Base-by-base conservation (phyloP, 1,140 invertebrate genomes). In the Philotrypesis tridentata region DNA sequence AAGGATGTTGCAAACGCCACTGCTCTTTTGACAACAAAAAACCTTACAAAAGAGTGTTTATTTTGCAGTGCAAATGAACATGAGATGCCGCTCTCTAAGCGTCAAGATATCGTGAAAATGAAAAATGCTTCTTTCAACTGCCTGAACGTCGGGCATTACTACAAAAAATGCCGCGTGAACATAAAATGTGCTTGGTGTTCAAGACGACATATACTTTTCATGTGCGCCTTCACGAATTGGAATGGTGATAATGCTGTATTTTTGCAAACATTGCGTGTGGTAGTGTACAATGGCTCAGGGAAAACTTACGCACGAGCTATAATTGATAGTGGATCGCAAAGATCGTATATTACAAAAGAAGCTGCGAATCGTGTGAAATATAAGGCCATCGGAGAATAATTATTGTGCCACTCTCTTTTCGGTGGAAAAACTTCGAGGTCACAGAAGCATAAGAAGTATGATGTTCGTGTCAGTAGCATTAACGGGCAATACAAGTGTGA, bases 291-390 rank as follows among this genome's bases (percentile, higher is more conserved):
- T 7, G 68, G 77, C 0, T 8, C 65, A 4, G 73, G 68, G 29
- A 77, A 82, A 65, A 55, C 25, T 17, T 11, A 73, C 1, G 80
- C 80, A 14, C n/a, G 83, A 6, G 79, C 65, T 23, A 33, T 86
- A n/a, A 43, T 86, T 40, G 83, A 86, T 12, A 79, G 43, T 0
- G 80, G 81, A 0, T 85, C 83, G 21, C 82, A 85, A 27, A 70
- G 60, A 23, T 84, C 84, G 1, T 85, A 84, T n/a, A 72, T 86
- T 14, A 14, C 17, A 8, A 60, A 40, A 8, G 29, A 82, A 12
- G 40, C 43, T 1, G 83, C 75, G 2, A 21, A 40, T 0, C 14
- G 27, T 1, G 4, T 86, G 0, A 75, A 55, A 21, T 85, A 70
- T 48, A 33, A 74, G 1, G 1, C 67, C 0, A n/a, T 85, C 6